Evolutionary conservation across 1,140 invertebrate genomes (phyloP).

Genomic region (Drosophila sulfurigaster): DNA sequence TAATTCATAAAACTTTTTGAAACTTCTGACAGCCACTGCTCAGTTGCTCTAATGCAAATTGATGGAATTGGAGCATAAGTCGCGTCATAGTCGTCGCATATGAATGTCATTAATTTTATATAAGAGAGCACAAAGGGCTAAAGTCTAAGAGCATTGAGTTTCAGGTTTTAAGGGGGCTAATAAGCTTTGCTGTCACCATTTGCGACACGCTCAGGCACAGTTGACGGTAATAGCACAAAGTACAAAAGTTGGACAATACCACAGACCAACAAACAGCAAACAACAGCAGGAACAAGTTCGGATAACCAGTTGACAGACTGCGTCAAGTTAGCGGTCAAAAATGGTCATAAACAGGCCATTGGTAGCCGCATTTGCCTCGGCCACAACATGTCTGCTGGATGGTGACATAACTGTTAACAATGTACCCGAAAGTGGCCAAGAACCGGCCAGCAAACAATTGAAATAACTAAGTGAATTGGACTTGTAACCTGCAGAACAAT

Average conservation of each 20-base stretch:
- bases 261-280: not conserved
- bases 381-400: slow-evolving; percentile 37
- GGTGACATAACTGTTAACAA: slow-evolving; percentile 72
- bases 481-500: not conserved
- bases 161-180: slow-evolving; percentile 27
- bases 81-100: slow-evolving; percentile 47
- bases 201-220: slow-evolving; percentile 63
- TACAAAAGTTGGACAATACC: slow-evolving; percentile 57
- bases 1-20: slow-evolving; percentile 73
- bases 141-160: slow-evolving; percentile 1
- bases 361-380: slow-evolving; percentile 42
- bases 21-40: slow-evolving; percentile 58
- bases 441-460: slow-evolving; percentile 28
- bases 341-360: slow-evolving; percentile 56
- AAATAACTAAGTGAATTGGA: not conserved
- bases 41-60: slow-evolving; percentile 63
- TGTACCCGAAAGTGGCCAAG: slow-evolving; percentile 18
- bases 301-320: slow-evolving; percentile 56
- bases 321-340: slow-evolving; percentile 66
- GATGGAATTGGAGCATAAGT: slow-evolving; percentile 61
- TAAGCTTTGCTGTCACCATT: slow-evolving; percentile 69
- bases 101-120: slow-evolving; percentile 52
- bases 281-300: slow-evolving; percentile 53
- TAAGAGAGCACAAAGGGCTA: slow-evolving; percentile 39
- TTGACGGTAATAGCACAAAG: slow-evolving; percentile 51